Evolutionary conservation across 1,140 invertebrate species (phyloP), one percentile per base, ranked within the genome.

Genomic region (Cecropterus lyciades): DNA sequence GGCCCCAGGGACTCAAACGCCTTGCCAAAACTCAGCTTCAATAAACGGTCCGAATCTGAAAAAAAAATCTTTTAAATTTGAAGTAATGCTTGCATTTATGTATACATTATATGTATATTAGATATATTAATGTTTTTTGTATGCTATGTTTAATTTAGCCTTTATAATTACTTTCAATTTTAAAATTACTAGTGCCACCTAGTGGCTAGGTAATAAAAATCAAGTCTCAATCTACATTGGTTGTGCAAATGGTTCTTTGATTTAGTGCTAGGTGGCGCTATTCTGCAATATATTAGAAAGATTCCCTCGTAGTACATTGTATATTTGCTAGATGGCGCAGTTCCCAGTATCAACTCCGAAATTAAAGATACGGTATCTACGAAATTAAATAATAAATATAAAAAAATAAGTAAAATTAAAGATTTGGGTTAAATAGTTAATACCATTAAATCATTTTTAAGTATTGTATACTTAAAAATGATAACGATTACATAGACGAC

Each of bases 11-110:
- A 91, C 63, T 91, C 88, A 51, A 91, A 91, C 20, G 85, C 88
- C 77, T 91, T 91, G 51, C 88, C 88, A 60, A 91, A 91, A 68
- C 88, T 91, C 17, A 91, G 64, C 69, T 91, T 91, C 45, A 91
- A 67, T 11, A 91, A 74, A 5, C 88, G 87, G 68, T 91, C 88
- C 0, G 88, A 88, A 85, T 91, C 88, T 91, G 78, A 51, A 84
- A 85, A 68, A 77, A 73, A 74, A 43, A 68, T n/a, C 7, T 37
- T 11, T 10, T 37, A 2, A 37, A 37, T 20, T 20, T 20, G 5
- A 20, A 20, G n/a, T n/a, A n/a, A n/a, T n/a, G n/a, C n/a, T 20
- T 20, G 5, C 20, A 20, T 20, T 20, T 20, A 20, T 1, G 20
- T 20, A 20, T 20, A 1, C 5, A 20, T 20, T 2, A 33, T 33